Evolutionary conservation across 1,140 invertebrate genomes (phyloP), one percentile per base, ranked within the genome.

Genomic region (Pantala flavescens): DNA sequence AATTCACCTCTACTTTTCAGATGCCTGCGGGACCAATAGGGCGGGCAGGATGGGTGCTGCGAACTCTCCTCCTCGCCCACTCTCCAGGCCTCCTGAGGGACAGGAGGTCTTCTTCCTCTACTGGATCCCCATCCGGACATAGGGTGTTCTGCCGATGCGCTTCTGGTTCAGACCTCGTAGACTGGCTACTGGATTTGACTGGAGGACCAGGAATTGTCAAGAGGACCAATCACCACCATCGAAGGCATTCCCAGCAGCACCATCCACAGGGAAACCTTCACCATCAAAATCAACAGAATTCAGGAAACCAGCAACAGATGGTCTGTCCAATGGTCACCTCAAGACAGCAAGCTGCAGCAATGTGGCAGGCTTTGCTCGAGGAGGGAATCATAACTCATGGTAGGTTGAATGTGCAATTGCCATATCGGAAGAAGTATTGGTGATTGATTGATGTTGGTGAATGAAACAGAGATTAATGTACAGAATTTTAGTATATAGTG

Each of bases 321-420:
- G 49, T 63, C 16, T 63, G 49, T 21, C 49, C 49, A 5, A 63
- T 63, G 49, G 49, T 86, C 10, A 83, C 84, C 75, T 89, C 88
- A n/a, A 82, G 91, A 74, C 86, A 87, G 75, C 90, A 93, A 78
- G 91, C 92, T 28, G 87, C 89, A 21, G 91, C 88, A 24, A 93
- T 94, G 88, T 94, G 91, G 90, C 93, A 95, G 80, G 90, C 89
- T 0, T 82, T 95, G n/a, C 83, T 94, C 24, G 93, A 95, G 81
- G 91, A 94, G 83, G 90, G 91, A 63, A 87, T 93, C 71, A 87
- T 94, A 76, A 85, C 87, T 43, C 91, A 93, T 82, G 91, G 92
- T 93, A 80, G 85, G 84, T n/a, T n/a, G n/a, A n/a, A n/a, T n/a
- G n/a, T n/a, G n/a, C n/a, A n/a, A n/a, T 77, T 16, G 7, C 14